Percentiles rank a stretch among this genome's conserved stretches.
These are phyloP conservation scores for Pseudorectes ferrugineus DNA, from an alignment of 2,113 vertebrate genomes.

Conservation along the genomic window DNA sequence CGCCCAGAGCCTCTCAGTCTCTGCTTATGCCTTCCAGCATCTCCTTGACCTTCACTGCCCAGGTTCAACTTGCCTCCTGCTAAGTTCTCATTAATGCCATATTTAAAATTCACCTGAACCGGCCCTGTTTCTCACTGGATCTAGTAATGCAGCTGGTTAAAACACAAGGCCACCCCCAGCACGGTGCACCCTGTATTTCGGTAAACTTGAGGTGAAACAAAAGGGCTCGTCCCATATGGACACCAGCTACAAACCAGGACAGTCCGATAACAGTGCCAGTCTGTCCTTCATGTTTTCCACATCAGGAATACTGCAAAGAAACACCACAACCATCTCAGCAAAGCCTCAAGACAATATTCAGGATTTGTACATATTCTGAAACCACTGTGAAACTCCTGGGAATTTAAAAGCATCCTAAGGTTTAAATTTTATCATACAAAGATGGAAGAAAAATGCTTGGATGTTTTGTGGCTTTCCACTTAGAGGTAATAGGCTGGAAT, in stretches of 20 bases:
- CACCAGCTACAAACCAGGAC: neutral
- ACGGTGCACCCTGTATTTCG: accelerated
- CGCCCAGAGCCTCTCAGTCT: neutral
- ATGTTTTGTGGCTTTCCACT: neutral
- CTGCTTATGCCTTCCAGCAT: accelerated
- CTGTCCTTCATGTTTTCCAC: neutral
- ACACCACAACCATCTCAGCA: neutral
- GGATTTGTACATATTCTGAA: neutral
- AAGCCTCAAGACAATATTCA: neutral
- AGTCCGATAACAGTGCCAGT: too few species aligned
- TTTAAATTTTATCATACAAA: neutral
- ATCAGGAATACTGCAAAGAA: neutral
- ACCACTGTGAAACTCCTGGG: neutral
- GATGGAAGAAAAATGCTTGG: neutral
- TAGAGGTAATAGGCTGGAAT: neutral
- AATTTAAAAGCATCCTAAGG: neutral
- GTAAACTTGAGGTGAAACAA: neutral
- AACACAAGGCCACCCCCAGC: neutral
- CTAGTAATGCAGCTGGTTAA: neutral
- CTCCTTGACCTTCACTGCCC: neutral
- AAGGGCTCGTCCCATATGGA: neutral
- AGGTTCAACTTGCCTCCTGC: neutral
- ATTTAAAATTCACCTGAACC: neutral
- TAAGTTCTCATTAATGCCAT: accelerated
- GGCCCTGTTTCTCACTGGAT: neutral